Conservation (phyloP, 2,888 invertebrate genomes). For the Drosophila neoperkinsi region DNA sequence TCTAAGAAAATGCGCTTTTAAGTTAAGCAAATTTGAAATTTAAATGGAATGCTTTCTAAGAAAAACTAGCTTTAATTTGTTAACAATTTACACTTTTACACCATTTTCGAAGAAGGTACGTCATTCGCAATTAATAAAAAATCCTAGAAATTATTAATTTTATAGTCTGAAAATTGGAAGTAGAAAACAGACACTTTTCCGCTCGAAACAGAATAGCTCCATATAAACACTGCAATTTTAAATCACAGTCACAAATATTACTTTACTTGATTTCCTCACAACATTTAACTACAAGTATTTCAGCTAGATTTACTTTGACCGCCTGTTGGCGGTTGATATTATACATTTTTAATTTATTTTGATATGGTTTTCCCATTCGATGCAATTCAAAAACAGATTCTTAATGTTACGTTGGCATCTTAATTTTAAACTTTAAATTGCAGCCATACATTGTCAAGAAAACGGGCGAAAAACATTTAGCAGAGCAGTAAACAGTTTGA, state of each 20-base stretch:
- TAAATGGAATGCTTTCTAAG: background rate
- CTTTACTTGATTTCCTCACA: background rate
- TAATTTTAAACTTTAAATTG: conserved; percentile 25
- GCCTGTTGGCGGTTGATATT: background rate
- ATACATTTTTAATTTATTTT: background rate
- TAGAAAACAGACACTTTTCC: background rate
- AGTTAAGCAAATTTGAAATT: background rate
- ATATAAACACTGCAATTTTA: background rate
- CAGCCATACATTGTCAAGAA: conserved; percentile 19
- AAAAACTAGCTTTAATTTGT: background rate
- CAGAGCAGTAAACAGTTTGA: conserved; percentile 47
- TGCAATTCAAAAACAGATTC: background rate
- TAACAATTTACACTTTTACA: background rate
- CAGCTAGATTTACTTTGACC: background rate
- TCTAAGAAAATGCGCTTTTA: background rate
- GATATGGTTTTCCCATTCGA: background rate
- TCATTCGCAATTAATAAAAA: background rate
- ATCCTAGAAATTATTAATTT: background rate
- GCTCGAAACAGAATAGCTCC: background rate
- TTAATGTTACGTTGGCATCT: background rate
- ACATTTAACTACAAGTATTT: background rate
- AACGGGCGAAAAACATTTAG: conserved; percentile 11
- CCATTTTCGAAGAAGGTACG: background rate
- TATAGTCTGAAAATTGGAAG: background rate
- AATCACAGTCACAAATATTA: background rate